Base-by-base conservation (phyloP, 2,797 vertebrate genomes). In the Rhincodon typus region DNA sequence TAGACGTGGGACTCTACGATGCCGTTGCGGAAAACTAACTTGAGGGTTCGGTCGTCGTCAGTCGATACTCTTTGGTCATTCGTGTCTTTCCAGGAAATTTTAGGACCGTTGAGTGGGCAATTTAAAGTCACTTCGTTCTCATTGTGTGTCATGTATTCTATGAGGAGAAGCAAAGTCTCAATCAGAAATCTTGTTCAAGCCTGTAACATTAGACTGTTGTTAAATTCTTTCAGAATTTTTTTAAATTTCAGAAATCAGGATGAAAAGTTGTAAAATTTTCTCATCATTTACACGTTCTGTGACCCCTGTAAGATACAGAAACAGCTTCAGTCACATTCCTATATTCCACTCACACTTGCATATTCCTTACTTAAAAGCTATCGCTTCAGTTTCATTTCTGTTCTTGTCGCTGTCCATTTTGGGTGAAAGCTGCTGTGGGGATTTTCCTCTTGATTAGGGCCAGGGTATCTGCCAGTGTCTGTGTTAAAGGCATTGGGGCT, bases 81-180 rank as follows among this genome's bases (percentile, higher is more conserved):
- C n/a, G n/a, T n/a, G 42, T 46, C 42, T 46, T 46, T 46, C 42
- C 69, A 72, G 23, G 23, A 6, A 23, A 7, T 23, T 12, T 2
- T 15, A 13, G 0, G 0, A 0, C 0, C 0, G 15, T 3, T 7
- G 4, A 50, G 3, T 10, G 34, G 57, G 7, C 88, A 91, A 0
- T 0, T n/a, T 91, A 93, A 93, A 38, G 0, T 67, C 6, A 93
- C 34, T 12, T 19, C 10, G 2, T 34, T 38, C 57, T 19, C 34
- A 3, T 10, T 0, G 38, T 38, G 1, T 3, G 2, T 0, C 62
- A 93, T 34, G 0, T 0, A 0, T 1, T 7, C 88, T 38, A 10
- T 7, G 0, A 93, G 67, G 67, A 57, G 0, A 93, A 93, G 7
- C 17, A 93, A 38, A 67, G 21, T 93, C n/a, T 38, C 17, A 67